Evolutionary conservation across 2,113 vertebrate genomes (phyloP).

Genomic region (Phalacrocorax brasilianus): DNA sequence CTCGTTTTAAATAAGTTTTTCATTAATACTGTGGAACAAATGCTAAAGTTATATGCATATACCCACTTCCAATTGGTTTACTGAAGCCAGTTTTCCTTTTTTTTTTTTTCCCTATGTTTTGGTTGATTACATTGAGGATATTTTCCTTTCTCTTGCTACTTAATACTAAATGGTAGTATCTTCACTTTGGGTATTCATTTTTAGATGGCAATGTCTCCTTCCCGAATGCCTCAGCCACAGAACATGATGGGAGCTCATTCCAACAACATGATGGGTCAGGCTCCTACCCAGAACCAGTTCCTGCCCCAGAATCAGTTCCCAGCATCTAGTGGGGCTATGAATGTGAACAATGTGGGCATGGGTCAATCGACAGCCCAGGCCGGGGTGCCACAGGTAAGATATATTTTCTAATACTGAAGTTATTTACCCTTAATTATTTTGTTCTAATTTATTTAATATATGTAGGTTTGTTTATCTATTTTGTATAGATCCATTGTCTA

Average conservation of each 20-base stretch:
- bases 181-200: constrained; percentile 35
- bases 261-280: constrained; percentile 86
- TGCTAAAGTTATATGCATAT: neutral
- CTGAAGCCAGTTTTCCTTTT: neutral
- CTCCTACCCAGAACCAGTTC: constrained; percentile 87
- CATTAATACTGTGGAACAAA: neutral
- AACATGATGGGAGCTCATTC: constrained; percentile 87
- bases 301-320: constrained; percentile 88
- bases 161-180: neutral
- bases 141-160: neutral
- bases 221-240: constrained; percentile 89
- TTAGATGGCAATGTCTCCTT: constrained; percentile 94
- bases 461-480: neutral
- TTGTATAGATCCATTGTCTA: neutral
- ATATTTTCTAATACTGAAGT: neutral
- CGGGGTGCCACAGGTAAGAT: constrained; percentile 84
- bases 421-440: neutral
- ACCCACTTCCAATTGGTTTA: neutral
- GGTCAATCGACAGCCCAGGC: constrained; percentile 82
- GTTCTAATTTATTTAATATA: neutral
- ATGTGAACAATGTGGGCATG: constrained; percentile 84
- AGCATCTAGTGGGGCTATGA: constrained; percentile 81
- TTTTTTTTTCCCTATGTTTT: neutral
- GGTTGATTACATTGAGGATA: neutral
- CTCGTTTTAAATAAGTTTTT: neutral